These are phyloP conservation scores for Hypocryptadius cinnamomeus DNA, from an alignment of 2,113 vertebrate species.

Conservation along the genomic window DNA sequence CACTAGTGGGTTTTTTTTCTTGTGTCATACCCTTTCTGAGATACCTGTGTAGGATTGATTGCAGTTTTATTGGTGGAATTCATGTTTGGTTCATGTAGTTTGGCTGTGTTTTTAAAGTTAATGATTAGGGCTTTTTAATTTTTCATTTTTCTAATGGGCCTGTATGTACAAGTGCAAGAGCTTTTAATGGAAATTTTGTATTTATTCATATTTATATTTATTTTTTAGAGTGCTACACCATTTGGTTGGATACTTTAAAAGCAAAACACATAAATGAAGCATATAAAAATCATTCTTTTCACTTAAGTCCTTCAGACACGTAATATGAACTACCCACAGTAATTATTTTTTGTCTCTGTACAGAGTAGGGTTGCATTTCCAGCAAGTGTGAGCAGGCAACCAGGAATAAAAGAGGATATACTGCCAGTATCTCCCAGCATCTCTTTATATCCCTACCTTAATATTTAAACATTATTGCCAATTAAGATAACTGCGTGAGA, in stretches of 20 bases:
- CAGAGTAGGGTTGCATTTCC: not conserved
- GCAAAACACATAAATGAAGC: not conserved
- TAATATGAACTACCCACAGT: not conserved
- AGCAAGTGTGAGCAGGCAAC: not conserved
- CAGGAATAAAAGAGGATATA: not conserved
- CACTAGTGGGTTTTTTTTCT: not conserved
- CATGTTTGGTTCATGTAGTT: not conserved
- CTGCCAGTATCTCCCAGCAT: not conserved
- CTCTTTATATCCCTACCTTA: conserved; percentile 1
- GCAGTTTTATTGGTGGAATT: not conserved
- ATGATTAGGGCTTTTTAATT: not conserved
- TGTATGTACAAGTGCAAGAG: not conserved
- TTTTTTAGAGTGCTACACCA: not conserved
- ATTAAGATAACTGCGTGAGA: conserved; percentile 43
- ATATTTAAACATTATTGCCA: conserved; percentile 20
- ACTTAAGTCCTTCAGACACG: not conserved
- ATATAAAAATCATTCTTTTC: not conserved
- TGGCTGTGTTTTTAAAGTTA: not conserved
- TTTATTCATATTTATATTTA: not conserved
- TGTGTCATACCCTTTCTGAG: not conserved
- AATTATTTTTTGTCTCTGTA: not conserved
- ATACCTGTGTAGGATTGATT: not conserved
- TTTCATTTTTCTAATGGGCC: not conserved
- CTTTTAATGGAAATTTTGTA: not conserved
- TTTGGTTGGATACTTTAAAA: not conserved